Evolutionary conservation across 2,113 vertebrate species (phyloP).

Genomic region (Orycteropus afer): DNA sequence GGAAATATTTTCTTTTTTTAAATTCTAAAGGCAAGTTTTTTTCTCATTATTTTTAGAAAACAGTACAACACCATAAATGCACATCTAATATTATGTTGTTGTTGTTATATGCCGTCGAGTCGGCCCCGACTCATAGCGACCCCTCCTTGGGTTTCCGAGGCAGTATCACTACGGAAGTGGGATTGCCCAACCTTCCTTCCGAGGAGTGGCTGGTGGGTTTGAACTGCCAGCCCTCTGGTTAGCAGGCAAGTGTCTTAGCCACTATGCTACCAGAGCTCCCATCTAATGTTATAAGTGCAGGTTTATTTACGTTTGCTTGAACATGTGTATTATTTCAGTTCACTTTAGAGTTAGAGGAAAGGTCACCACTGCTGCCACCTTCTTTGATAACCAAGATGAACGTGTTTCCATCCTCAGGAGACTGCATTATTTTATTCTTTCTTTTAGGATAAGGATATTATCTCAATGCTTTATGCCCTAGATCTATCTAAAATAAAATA

Average conservation of each 20-base stretch:
- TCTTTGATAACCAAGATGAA: neutral
- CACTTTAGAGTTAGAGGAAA: neutral
- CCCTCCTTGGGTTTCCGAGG: too few relatives aligned
- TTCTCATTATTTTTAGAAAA: neutral
- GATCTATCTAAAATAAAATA: neutral
- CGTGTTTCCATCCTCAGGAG: neutral
- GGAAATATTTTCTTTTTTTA: neutral
- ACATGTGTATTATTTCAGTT: neutral
- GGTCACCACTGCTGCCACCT: neutral
- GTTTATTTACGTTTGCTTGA: neutral
- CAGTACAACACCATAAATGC: neutral
- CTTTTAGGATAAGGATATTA: neutral
- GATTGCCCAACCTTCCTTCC: too few relatives aligned
- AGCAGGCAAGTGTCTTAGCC: too few relatives aligned
- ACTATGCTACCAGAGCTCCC: too few relatives aligned
- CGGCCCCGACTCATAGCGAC: too few relatives aligned
- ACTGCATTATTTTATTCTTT: neutral
- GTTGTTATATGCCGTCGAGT: too few relatives aligned
- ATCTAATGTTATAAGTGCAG: neutral
- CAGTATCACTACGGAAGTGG: too few relatives aligned
- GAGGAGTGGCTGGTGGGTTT: too few relatives aligned
- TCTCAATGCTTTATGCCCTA: conserved; percentile 25
- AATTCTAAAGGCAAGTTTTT: neutral
- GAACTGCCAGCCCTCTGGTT: too few relatives aligned
- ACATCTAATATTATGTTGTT: too few relatives aligned